These are phyloP conservation scores for Acrossocheilus fasciatus DNA, from an alignment of 2,797 vertebrate species.

Conservation along the genomic window DNA sequence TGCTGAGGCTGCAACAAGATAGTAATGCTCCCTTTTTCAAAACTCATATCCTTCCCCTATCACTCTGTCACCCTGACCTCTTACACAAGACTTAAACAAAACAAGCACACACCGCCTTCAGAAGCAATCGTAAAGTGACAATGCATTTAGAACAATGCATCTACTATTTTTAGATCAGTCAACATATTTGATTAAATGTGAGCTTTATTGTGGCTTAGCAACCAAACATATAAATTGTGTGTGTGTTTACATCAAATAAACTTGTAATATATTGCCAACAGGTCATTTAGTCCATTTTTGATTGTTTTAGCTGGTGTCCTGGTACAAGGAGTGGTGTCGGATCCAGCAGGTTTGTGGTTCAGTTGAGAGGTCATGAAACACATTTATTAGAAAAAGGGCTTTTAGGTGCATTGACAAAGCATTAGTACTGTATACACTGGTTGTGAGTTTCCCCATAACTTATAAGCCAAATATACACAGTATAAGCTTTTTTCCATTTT, in stretches of 20 bases:
- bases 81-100: constrained; percentile 35
- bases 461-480: neutral
- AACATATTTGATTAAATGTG: neutral
- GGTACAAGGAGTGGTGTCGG: constrained; percentile 7
- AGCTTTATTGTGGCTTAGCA: neutral
- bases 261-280: neutral
- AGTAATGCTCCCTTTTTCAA: constrained; percentile 68
- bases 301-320: constrained; percentile 10
- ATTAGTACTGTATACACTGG: neutral
- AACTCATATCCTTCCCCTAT: constrained; percentile 50
- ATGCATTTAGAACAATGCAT: neutral
- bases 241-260: neutral
- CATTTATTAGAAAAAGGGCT: neutral
- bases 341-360: neutral
- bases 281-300: neutral
- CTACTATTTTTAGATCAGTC: neutral
- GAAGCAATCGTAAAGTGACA: constrained; percentile 7
- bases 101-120: constrained; percentile 1
- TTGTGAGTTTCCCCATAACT: neutral
- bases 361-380: neutral
- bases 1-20: constrained; percentile 72
- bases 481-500: constrained; percentile 1
- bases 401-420: neutral
- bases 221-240: neutral
- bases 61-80: constrained; percentile 44